Evolutionary conservation across 2,113 vertebrate genomes (phyloP), one percentile per base, ranked within the genome.

Genomic region (Seriola rivoliana): DNA sequence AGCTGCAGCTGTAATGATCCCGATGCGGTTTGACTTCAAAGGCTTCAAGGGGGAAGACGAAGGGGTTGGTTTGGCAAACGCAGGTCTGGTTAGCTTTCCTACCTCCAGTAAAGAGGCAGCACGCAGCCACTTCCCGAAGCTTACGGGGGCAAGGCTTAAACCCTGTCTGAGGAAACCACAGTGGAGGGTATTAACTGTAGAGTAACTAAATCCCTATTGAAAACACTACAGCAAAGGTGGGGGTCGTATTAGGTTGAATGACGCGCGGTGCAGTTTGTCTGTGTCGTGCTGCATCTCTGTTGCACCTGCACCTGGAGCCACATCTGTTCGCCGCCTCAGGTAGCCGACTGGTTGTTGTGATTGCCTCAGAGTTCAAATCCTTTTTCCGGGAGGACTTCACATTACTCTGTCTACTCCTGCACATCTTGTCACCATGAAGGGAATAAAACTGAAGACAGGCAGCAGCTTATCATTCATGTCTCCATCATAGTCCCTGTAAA

Each of bases 241-340:
- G 36, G 23, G 38, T 67, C 60, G 2, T 21, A 50, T 74, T 16
- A 69, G 23, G 62, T 11, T 32, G 55, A 55, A 62, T 55, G 36
- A 64, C 52, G 38, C 34, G 21, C 40, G 19, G n/a, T 21, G 40
- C 59, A 11, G 34, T 12, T 63, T 36, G 58, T 69, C 46, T 38
- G 0, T 12, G 42, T 12, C 6, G 46, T 32, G 54, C 36, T 50
- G 23, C 32, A 74, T 25, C 17, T 14, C 8, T 1, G 4, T 46
- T 65, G 71, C 74, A 79, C 67, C 65, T 81, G 75, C 74, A 50
- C 34, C 64, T 0, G 3, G 62, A 52, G 29, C 23, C n/a, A 76
- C 48, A 2, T 71, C 25, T 54, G 59, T 8, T 68, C 32, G 48
- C 44, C 16, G 73, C 60, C 77, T 83, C 67, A 58, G 5, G 36